A percentile compares a stretch with the other conserved stretches of the same genome.
Conservation (phyloP, 2,888 invertebrate genomes). For the Tinea semifulvella region DNA sequence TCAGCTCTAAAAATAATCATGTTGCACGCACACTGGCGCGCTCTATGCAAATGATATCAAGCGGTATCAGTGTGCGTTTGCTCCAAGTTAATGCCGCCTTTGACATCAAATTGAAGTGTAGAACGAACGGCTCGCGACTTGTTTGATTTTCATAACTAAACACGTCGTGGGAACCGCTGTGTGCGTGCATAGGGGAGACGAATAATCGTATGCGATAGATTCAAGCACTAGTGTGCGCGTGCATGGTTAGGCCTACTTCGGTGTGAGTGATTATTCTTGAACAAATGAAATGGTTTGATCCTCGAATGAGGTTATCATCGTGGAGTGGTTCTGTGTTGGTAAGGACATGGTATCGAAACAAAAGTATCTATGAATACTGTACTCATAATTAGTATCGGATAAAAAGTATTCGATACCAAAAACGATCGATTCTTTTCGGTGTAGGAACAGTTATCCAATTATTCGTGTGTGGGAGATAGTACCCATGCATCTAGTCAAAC, state of each 20-base stretch:
- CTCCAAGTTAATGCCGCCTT: conserved; percentile 44
- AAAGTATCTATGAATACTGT: no score
- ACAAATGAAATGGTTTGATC: conserved; percentile 27
- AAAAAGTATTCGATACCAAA: no score
- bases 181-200: conserved; percentile 18
- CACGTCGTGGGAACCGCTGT: conserved; percentile 24
- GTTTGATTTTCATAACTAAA: conserved; percentile 31
- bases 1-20: conserved; percentile 58
- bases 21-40: conserved; percentile 25
- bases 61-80: conserved; percentile 24
- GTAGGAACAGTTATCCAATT: no score
- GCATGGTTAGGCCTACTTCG: conserved; percentile 15
- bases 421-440: no score
- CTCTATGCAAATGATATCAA: conserved; percentile 19
- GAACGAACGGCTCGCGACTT: conserved; percentile 18
- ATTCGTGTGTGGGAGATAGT: no score
- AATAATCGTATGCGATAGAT: conserved; percentile 20
- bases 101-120: conserved; percentile 26
- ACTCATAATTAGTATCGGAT: no score
- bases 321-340: conserved; percentile 22
- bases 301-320: conserved; percentile 47
- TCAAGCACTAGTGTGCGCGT: conserved; percentile 9
- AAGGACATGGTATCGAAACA: conserved; percentile 18
- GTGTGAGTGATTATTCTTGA: conserved; percentile 31
- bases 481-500: no score